phyloP scores from a whole-genome alignment of 2,888 invertebrate species.

The Mechanitis messenoides region DNA sequence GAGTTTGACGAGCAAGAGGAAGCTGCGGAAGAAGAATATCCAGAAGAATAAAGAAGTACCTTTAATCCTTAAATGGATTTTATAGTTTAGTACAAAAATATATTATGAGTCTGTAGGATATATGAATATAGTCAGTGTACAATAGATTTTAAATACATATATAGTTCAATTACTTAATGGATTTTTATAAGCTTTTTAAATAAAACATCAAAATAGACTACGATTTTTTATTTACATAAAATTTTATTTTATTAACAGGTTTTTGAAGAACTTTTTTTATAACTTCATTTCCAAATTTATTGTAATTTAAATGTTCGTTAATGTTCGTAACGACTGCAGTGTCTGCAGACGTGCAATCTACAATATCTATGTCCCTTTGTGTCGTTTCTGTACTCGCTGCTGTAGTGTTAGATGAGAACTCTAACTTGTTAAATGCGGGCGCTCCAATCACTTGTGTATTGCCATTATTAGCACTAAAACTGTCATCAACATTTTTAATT shows the following conservation, averaged over 20 bases:
- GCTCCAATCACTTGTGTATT: background rate
- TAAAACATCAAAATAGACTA: constrained; percentile 22
- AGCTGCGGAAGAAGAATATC: constrained; percentile 49
- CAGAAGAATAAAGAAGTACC: constrained; percentile 43
- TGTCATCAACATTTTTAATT: constrained; percentile 13
- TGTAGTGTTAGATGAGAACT: too few relatives aligned
- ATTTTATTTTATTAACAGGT: constrained; percentile 57
- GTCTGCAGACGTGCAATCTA: constrained; percentile 55
- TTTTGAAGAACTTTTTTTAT: constrained; percentile 49
- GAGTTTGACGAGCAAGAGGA: constrained; percentile 79
- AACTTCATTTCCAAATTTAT: constrained; percentile 56
- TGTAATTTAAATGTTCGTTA: constrained; percentile 56
- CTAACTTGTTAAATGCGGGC: too few relatives aligned
- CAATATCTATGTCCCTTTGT: constrained; percentile 38
- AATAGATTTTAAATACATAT: too few relatives aligned
- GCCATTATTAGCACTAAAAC: constrained; percentile 3
- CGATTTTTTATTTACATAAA: constrained; percentile 52
- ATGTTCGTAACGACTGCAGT: constrained; percentile 54
- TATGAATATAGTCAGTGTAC: too few relatives aligned
- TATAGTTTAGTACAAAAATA: too few relatives aligned
- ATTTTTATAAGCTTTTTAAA: constrained; percentile 15
- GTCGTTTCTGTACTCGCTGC: background rate
- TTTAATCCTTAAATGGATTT: background rate
- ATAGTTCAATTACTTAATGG: background rate
- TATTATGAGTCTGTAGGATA: too few relatives aligned